Evolutionary conservation across 2,113 vertebrate species (phyloP), one percentile per base, ranked within the genome.

Genomic region (Phycodurus eques): DNA sequence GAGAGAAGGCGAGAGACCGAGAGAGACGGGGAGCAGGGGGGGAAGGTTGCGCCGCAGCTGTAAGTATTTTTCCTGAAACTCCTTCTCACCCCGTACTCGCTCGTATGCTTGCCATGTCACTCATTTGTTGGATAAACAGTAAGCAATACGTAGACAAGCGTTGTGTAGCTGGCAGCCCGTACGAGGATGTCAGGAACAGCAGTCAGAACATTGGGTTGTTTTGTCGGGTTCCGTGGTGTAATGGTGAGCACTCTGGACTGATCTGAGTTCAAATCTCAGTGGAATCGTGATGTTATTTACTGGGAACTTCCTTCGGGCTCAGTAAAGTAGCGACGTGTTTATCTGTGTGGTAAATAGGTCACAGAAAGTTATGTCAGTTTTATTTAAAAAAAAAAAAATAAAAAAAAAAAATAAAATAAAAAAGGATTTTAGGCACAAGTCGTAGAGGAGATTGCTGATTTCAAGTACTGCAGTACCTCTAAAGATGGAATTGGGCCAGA

Each of bases 231-330:
- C 85, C 56, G 83, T 85, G 86, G 83, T 86, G 88, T 88, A 88
- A 89, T 89, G 91, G 91, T 92, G 92, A 92, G 91, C 92, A 91
- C 91, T 93, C 91, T 91, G 90, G 89, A 92, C 92, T 71, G 80
- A 92, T 92, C 88, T 59, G 83, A 92, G 87, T 92, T 92, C 89
- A 91, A 90, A 88, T 91, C 86, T 91, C 83, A 78, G 86, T 87
- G 77, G 87, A 68, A 89, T 83, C 87, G 90, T 11, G 12, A 19
- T 0, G 5, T 43, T 44, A n/a, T 63, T 64, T 11, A 43, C 7
- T n/a, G 22, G 22, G 22, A 20, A 22, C 20, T 13, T 22, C 4
- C 19, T 42, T 43, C 8, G 8, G 11, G 10, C 3, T 44, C 42
- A 46, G 12, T 47, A 5, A 27, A 15, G n/a, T 7, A 35, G 14